Evolutionary conservation across 2,888 invertebrate species (phyloP).

Genomic region (Podotricha telesiphe): DNA sequence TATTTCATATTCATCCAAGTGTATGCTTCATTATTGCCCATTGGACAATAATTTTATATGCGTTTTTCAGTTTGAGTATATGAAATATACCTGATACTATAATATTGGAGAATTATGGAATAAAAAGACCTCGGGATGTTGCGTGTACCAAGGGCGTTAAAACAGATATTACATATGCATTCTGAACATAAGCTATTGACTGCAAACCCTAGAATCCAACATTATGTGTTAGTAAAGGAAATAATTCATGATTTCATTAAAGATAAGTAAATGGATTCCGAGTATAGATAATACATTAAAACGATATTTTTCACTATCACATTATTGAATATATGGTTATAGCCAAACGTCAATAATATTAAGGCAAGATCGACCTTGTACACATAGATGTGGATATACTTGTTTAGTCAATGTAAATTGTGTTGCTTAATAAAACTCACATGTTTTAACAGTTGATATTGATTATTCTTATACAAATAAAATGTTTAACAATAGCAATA

Average conservation of each 20-base stretch:
- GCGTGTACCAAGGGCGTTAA: conserved; percentile 31
- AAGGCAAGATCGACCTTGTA: conserved; percentile 5
- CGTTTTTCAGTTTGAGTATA: too few species aligned
- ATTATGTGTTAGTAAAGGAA: not conserved
- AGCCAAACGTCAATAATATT: not conserved
- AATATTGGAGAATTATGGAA: not conserved
- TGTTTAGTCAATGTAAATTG: too few species aligned
- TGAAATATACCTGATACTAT: not conserved
- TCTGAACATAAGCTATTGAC: conserved; percentile 24
- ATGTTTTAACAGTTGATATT: not conserved
- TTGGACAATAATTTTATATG: too few species aligned
- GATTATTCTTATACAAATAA: not conserved
- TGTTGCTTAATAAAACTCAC: not conserved
- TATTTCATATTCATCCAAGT: too few species aligned
- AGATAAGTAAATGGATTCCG: not conserved
- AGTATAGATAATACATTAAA: not conserved
- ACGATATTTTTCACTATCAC: not conserved
- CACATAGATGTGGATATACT: not conserved
- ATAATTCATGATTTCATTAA: not conserved
- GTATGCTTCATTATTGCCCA: too few species aligned
- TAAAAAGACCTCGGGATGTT: conserved; percentile 17
- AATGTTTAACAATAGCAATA: too few species aligned
- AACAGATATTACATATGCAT: conserved; percentile 21
- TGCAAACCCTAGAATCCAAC: conserved; percentile 1
- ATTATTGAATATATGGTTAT: too few species aligned